Evolutionary conservation across 2,888 invertebrate species (phyloP), one percentile per base, ranked within the genome.

Genomic region (Amiota mariae): DNA sequence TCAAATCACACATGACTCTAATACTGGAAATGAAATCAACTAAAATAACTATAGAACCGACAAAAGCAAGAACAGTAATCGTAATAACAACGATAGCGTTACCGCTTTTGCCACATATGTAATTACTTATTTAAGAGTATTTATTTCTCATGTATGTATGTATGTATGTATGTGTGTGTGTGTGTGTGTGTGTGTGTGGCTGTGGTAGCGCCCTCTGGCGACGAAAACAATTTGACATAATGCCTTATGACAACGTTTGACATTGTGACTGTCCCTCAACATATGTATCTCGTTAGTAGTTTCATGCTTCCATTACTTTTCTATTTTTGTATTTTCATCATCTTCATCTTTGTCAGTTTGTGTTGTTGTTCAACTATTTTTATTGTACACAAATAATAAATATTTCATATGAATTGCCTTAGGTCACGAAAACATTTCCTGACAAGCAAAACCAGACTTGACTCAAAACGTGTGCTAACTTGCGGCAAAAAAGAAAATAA

Each of bases 341-440:
- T 12, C 54, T 54, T 54, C 13, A n/a, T 54, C n/a, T 12, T 6
- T n/a, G 13, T 54, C 12, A 2, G n/a, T 54, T 54, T n/a, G 12
- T 54, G 0, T 12, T 4, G 0, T 12, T 4, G 54, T n/a, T 54
- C n/a, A 54, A n/a, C n/a, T n/a, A n/a, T 54, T 54, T 54, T 12
- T 54, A 54, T 54, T 10, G 12, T 54, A 36, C 36, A 36, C 8
- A 36, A 67, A 59, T 59, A 18, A 12, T 57, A 71, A 24, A 63
- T 63, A 63, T 63, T 24, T 63, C 12, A 63, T 11, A 63, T 61
- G 64, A 81, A 86, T 76, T 83, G 78, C 77, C 77, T 67, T 72
- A 71, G 82, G 82, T 83, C 86, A 85, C 86, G 86, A 72, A 72
- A 36, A 36, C 36, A n/a, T 18, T 11, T 24, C 20, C n/a, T 63